These are phyloP conservation scores for Chesias legatella DNA, from an alignment of 2,888 invertebrate species.

Conservation along the genomic window DNA sequence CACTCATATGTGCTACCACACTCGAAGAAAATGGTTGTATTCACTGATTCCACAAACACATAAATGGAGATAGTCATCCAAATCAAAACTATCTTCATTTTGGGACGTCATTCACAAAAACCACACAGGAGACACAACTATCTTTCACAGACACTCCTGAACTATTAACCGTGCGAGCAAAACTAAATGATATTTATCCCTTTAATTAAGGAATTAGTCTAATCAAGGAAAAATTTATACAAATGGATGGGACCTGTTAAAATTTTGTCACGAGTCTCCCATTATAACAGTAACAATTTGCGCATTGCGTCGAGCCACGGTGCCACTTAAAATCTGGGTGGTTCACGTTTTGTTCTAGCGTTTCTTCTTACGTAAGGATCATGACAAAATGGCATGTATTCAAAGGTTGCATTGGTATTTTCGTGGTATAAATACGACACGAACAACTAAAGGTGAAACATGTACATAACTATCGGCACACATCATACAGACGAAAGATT, in stretches of 20 bases:
- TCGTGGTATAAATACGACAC: conserved; percentile 25
- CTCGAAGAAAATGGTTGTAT: conserved; percentile 7
- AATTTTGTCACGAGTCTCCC: conserved; percentile 60
- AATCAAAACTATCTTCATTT: conserved; percentile 31
- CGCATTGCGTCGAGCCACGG: conserved; percentile 27
- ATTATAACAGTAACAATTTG: conserved; percentile 35
- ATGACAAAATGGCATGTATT: conserved; percentile 34
- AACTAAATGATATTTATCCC: conserved; percentile 49
- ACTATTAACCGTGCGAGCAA: conserved; percentile 45
- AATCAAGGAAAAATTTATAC: conserved; percentile 50
- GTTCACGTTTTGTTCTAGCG: conserved; percentile 12
- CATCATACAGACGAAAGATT: conserved; percentile 9
- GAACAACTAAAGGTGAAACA: conserved; percentile 34
- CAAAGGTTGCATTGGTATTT: conserved; percentile 47
- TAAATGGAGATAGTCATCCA: conserved; percentile 30
- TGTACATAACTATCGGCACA: conserved; percentile 9
- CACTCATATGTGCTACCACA: conserved; percentile 13
- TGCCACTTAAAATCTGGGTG: conserved; percentile 19
- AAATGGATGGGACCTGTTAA: conserved; percentile 35
- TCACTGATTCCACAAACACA: conserved; percentile 23
- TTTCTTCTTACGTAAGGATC: conserved; percentile 31
- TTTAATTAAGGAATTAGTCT: conserved; percentile 58
- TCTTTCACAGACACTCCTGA: conserved; percentile 44
- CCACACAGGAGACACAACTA: conserved; percentile 40
- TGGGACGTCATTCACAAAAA: conserved; percentile 9